phyloP scores from a whole-genome alignment of 2,888 invertebrate genomes.

The Microdon myrmicae region DNA sequence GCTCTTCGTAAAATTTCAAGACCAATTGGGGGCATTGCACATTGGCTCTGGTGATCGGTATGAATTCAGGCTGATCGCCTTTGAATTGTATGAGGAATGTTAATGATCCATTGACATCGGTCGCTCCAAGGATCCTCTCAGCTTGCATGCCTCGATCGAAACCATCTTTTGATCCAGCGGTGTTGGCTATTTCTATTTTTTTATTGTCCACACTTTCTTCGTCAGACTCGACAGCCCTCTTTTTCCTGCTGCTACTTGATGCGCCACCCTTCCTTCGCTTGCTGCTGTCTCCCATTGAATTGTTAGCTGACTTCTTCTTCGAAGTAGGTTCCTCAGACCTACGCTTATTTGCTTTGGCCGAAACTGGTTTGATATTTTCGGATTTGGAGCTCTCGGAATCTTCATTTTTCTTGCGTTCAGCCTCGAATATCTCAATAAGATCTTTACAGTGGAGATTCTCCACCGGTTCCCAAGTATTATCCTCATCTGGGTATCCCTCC shows the following conservation, averaged over 20 bases:
- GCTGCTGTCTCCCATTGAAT: constrained; percentile 24
- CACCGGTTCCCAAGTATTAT: constrained; percentile 93
- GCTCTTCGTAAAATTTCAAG: constrained; percentile 94
- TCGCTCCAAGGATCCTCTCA: constrained; percentile 86
- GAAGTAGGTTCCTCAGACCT: constrained; percentile 34
- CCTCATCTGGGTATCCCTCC: constrained; percentile 81
- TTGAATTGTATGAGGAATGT: constrained; percentile 96
- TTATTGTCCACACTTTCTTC: constrained; percentile 58
- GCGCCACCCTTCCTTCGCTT: constrained; percentile 45
- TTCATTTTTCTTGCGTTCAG: constrained; percentile 66
- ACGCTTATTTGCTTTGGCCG: constrained; percentile 28
- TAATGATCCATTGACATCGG: constrained; percentile 78
- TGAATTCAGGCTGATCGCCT: constrained; percentile 94
- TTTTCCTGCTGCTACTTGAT: constrained; percentile 57
- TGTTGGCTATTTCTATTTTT: constrained; percentile 30
- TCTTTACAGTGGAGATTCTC: constrained; percentile 89
- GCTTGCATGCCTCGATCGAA: constrained; percentile 85
- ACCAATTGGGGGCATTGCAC: constrained; percentile 93
- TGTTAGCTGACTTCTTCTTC: constrained; percentile 39
- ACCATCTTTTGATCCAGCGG: constrained; percentile 69
- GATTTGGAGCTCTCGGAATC: constrained; percentile 48
- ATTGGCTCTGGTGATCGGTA: constrained; percentile 91
- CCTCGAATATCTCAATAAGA: constrained; percentile 81
- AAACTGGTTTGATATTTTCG: constrained; percentile 44
- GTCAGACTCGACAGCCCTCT: constrained; percentile 56